Percentiles rank a stretch among this genome's conserved stretches.
Conservation (phyloP, 2,888 invertebrate genomes). For the Erebia palarica region DNA sequence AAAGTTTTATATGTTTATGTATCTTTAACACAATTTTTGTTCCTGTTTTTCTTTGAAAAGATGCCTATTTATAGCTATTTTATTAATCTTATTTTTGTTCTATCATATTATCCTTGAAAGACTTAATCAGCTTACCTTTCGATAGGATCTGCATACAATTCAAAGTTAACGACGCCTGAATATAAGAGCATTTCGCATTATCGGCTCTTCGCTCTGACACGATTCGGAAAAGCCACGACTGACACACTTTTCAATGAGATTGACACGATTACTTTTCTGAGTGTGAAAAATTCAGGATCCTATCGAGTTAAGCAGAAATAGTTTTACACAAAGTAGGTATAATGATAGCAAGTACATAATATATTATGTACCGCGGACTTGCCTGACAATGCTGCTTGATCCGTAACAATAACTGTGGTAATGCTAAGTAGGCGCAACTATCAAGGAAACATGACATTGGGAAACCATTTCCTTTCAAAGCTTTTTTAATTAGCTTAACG, state of each 20-base stretch:
- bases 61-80: background rate
- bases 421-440: background rate
- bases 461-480: background rate
- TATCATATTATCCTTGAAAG: background rate
- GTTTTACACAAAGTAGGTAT: too few relatives aligned
- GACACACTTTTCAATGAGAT: background rate
- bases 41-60: background rate
- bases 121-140: background rate
- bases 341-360: too few relatives aligned
- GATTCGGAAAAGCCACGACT: background rate
- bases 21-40: constrained; percentile 13
- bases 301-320: background rate
- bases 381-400: background rate
- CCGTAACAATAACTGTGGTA: background rate
- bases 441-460: background rate
- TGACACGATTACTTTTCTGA: background rate
- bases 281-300: background rate
- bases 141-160: background rate
- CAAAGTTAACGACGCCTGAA: background rate
- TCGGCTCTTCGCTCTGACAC: background rate
- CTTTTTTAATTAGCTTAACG: background rate
- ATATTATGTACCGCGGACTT: background rate
- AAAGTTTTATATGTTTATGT: constrained; percentile 14
- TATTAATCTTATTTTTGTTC: background rate
- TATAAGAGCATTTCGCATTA: background rate